Percentiles rank a stretch among this genome's conserved stretches.
phyloP scores from a whole-genome alignment of 2,113 vertebrate genomes.

The Onychorhynchus coronatus region DNA sequence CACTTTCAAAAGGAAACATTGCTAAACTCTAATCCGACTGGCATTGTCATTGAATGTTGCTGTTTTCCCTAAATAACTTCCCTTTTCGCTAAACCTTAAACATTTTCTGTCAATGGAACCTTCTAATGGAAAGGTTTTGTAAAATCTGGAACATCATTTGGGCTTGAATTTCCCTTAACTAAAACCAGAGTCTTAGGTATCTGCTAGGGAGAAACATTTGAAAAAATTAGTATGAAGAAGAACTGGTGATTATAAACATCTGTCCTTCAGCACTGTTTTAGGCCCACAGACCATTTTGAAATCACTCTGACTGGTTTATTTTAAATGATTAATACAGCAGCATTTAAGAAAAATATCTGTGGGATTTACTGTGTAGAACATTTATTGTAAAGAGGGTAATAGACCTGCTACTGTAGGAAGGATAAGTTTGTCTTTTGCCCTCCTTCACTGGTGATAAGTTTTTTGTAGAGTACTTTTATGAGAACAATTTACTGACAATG shows the following conservation, averaged over 20 bases:
- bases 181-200: neutral
- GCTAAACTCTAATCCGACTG: neutral
- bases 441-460: neutral
- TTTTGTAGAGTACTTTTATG: neutral
- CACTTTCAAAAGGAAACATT: neutral
- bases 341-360: neutral
- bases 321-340: neutral
- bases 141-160: neutral
- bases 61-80: neutral
- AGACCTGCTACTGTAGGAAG: conserved; percentile 16
- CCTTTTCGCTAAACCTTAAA: neutral
- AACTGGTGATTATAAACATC: neutral
- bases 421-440: neutral
- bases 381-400: neutral
- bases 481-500: neutral
- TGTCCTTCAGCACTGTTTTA: neutral
- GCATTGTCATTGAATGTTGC: neutral
- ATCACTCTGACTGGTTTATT: neutral
- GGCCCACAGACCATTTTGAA: neutral
- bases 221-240: neutral
- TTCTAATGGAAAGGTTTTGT: neutral
- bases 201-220: neutral
- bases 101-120: neutral
- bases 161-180: neutral
- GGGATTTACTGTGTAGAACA: neutral